Conservation (phyloP, 2,888 invertebrate species). For the Drosophila maculinotata region DNA sequence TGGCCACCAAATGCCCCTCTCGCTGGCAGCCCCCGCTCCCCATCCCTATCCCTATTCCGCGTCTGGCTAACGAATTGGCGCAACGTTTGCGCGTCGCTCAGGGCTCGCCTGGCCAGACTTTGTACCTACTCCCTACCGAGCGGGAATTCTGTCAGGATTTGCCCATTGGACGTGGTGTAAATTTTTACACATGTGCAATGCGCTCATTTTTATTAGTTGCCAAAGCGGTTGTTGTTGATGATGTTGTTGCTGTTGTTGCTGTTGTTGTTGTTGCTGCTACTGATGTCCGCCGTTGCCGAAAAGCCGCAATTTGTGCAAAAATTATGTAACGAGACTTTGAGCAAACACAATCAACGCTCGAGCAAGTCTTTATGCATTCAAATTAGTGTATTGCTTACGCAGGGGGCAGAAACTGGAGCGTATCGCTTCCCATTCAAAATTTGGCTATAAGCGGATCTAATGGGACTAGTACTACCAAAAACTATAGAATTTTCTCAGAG, state of each 20-base stretch:
- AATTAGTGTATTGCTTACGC: conserved; percentile 58
- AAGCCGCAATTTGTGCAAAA: conserved; percentile 82
- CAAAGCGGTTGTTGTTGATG: conserved; percentile 66
- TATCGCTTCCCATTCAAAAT: background rate
- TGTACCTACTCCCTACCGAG: background rate
- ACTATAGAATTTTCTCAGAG: too few relatives aligned
- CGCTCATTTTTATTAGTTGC: conserved; percentile 74
- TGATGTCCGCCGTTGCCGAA: conserved; percentile 33
- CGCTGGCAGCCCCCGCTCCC: conserved; percentile 15
- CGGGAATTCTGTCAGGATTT: conserved; percentile 4
- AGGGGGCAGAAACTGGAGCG: background rate
- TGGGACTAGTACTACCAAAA: too few relatives aligned
- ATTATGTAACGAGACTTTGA: conserved; percentile 82
- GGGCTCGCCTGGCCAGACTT: conserved; percentile 37
- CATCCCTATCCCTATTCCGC: conserved; percentile 1
- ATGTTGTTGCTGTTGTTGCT: conserved; percentile 30
- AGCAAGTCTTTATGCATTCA: conserved; percentile 76
- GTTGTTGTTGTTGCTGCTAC: conserved; percentile 18
- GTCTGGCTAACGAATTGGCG: conserved; percentile 73
- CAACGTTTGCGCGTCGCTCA: conserved; percentile 37
- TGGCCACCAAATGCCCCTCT: conserved; percentile 57
- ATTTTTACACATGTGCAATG: conserved; percentile 76
- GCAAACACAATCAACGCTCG: conserved; percentile 81
- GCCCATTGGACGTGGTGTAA: conserved; percentile 57
- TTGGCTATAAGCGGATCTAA: too few relatives aligned